Evolutionary conservation across 2,888 invertebrate genomes (phyloP).

Genomic region (Anodontia alba): DNA sequence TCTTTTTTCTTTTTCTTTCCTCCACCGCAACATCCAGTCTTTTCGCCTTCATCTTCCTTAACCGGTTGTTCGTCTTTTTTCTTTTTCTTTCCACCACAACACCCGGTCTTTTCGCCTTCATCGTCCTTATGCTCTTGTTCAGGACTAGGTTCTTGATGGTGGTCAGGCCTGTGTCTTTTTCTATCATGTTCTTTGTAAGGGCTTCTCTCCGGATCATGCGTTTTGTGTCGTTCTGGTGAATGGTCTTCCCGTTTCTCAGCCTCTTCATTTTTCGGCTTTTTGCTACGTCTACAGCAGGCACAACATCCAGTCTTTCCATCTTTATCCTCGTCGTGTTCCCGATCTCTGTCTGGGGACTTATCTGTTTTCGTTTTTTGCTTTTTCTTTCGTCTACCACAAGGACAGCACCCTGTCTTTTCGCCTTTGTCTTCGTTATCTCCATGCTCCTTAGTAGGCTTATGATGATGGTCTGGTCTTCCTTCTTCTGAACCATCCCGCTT

Average conservation of each 20-base stretch:
- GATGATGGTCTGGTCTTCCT: neutral
- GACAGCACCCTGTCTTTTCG: neutral
- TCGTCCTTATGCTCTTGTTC: constrained; percentile 15
- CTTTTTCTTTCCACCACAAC: constrained; percentile 23
- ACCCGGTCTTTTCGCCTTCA: constrained; percentile 25
- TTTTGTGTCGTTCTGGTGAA: neutral
- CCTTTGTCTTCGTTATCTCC: neutral
- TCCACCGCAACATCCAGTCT: neutral
- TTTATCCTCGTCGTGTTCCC: constrained; percentile 19
- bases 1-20: neutral
- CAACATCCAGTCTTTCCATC: constrained; percentile 34
- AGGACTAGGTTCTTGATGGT: neutral
- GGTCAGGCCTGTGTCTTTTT: neutral
- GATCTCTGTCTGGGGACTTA: neutral
- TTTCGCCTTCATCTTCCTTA: neutral
- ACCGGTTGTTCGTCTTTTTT: neutral
- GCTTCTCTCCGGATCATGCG: neutral
- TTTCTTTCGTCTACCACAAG: neutral
- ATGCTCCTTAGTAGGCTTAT: neutral
- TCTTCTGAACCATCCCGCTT: neutral
- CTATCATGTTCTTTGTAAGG: too few species aligned
- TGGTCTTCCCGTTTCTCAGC: neutral
- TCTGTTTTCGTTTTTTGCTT: neutral
- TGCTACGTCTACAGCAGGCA: constrained; percentile 22
- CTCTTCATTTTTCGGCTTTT: neutral